phyloP scores from a whole-genome alignment of 2,113 vertebrate genomes.

The Erythrocercus mccallii region DNA sequence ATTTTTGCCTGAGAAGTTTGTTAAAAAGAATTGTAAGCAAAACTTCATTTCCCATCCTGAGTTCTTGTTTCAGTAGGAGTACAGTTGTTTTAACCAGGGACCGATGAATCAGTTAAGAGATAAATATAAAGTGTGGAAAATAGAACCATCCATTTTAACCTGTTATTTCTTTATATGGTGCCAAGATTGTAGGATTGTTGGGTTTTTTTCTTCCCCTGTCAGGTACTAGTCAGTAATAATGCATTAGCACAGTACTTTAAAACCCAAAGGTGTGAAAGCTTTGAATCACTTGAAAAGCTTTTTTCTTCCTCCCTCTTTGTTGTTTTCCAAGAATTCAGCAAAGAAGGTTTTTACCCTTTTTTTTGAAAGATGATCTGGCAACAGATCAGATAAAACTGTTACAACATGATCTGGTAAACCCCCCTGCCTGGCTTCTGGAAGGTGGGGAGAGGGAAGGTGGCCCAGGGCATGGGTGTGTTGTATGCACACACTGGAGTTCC shows the following conservation, averaged over 20 bases:
- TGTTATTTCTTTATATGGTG: constrained; percentile 17
- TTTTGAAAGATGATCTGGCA: neutral
- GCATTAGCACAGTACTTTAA: neutral
- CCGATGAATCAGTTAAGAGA: neutral
- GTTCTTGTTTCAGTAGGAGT: constrained; percentile 40
- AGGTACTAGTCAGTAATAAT: constrained; percentile 13
- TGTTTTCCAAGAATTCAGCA: neutral
- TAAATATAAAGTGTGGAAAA: constrained; percentile 1
- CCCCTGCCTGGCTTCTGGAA: neutral
- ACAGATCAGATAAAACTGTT: neutral
- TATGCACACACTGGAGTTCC: neutral
- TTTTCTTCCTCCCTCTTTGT: neutral
- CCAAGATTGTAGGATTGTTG: constrained; percentile 31
- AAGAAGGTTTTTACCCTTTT: neutral
- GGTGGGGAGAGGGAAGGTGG: neutral
- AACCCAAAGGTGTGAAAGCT: constrained; percentile 30
- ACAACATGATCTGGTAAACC: neutral
- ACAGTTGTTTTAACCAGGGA: constrained; percentile 5
- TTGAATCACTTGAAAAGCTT: constrained; percentile 13
- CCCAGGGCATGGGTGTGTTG: neutral
- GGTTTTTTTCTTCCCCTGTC: constrained; percentile 12
- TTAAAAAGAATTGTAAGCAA: constrained; percentile 18
- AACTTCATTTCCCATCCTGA: constrained; percentile 21
- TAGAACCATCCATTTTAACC: neutral
- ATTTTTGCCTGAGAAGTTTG: constrained; percentile 36